phyloP scores from a whole-genome alignment of 2,797 vertebrate species.

The Coregonus sp. region DNA sequence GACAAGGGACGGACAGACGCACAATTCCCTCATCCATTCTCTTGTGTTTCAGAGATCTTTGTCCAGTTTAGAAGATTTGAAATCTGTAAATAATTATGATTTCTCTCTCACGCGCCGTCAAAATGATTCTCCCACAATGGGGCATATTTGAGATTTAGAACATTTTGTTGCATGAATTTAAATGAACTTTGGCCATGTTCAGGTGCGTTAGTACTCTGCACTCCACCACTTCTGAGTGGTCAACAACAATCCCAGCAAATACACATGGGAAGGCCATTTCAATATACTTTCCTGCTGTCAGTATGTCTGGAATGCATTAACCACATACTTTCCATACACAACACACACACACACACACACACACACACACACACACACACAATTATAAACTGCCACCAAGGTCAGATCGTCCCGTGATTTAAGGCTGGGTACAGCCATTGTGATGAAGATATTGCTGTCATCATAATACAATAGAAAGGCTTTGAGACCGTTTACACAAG shows the following conservation, averaged over 20 bases:
- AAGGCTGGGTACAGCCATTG: not conserved
- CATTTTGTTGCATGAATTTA: slow-evolving; percentile 38
- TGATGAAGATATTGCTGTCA: not conserved
- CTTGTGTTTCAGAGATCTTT: slow-evolving; percentile 8
- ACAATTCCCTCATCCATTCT: not conserved
- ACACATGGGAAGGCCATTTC: slow-evolving; percentile 63
- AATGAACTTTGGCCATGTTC: slow-evolving; percentile 64
- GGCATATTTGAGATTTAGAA: slow-evolving; percentile 27
- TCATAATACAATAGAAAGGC: not conserved
- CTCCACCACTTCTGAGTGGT: slow-evolving; percentile 68
- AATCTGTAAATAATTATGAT: slow-evolving; percentile 22
- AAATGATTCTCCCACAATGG: slow-evolving; percentile 1
- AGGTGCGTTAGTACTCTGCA: slow-evolving; percentile 58
- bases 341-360: slow-evolving; percentile 16
- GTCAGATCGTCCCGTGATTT: not conserved
- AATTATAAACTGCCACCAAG: not conserved
- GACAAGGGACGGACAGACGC: not conserved
- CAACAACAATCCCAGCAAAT: slow-evolving; percentile 47
- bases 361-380: slow-evolving; percentile 9
- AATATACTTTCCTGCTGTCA: slow-evolving; percentile 83
- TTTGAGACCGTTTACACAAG: not conserved
- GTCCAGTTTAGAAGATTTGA: slow-evolving; percentile 26
- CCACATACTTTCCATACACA: slow-evolving; percentile 74
- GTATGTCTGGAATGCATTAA: slow-evolving; percentile 83
- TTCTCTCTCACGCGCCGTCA: slow-evolving; percentile 13